Base-by-base conservation (phyloP, 2,797 vertebrate genomes). In the Chromis chromis region DNA sequence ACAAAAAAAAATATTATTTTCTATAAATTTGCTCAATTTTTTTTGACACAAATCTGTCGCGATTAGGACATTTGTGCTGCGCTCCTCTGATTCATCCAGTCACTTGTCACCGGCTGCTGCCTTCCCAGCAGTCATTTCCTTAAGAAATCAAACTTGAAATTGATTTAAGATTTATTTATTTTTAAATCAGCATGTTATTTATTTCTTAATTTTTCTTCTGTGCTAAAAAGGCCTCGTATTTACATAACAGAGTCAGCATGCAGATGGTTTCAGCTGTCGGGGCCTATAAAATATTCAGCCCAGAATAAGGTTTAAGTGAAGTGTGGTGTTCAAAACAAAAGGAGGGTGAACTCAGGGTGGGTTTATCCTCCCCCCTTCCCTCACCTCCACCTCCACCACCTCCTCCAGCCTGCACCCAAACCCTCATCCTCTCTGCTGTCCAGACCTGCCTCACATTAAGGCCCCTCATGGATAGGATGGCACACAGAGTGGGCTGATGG, bases 401-500 rank as follows among this genome's bases (percentile, higher is more conserved):
- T 3, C 46, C 46, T n/a, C 46, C n/a, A n/a, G n/a, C 46, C 42
- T 19, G 6, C 46, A 21, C 25, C 24, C 62, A 50, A 28, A 50
- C 50, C 66, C 40, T 53, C 66, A 57, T 14, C 46, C 36, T 65
- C 22, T 54, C 44, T 76, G 19, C 13, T 70, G 70, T 72, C 58
- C 83, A 73, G 70, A 68, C 53, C 76, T 76, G 70, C 76, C 68
- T 54, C 70, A 77, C 78, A 74, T 84, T 52, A 63, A 70, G 79
- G 72, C 83, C 82, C 81, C 77, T 82, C 61, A 11, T 57, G 81
- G 72, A 72, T 63, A 65, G 63, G 59, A 74, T 78, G 74, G 82
- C 71, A 55, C 63, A 53, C 56, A 24, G 50, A 11, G 49, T 27
- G 65, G 62, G 62, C 33, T 68, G 6, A 72, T 14, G 65, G 77